Conservation (phyloP, 2,797 vertebrate genomes). For the Benthosema pterotum region DNA sequence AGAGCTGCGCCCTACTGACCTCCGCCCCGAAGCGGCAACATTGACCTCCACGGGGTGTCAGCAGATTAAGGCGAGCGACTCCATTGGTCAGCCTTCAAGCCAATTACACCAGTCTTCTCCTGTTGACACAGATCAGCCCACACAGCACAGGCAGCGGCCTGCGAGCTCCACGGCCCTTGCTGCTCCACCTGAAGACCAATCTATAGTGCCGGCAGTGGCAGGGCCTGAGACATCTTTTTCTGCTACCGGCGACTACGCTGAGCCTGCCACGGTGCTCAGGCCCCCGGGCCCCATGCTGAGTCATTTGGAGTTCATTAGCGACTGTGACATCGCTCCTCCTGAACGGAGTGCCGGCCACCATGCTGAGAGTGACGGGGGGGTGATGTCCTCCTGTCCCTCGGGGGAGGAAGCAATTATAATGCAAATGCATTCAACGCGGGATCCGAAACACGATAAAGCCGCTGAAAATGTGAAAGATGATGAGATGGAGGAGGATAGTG, state of each 20-base stretch:
- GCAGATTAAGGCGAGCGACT: constrained; percentile 34
- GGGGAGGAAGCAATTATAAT: constrained; percentile 39
- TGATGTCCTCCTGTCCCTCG: constrained; percentile 25
- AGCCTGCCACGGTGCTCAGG: constrained; percentile 43
- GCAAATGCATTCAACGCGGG: constrained; percentile 25
- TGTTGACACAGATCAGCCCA: constrained; percentile 22
- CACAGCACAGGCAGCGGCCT: constrained; percentile 7
- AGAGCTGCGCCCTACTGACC: constrained; percentile 26
- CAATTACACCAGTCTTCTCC: constrained; percentile 40
- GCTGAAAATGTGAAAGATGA: constrained; percentile 17
- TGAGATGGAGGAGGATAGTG: constrained; percentile 18
- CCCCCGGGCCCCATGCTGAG: constrained; percentile 75
- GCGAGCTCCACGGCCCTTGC: constrained; percentile 8
- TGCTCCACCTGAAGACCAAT: constrained; percentile 36
- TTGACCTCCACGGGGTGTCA: constrained; percentile 24
- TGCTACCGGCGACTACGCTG: constrained; percentile 1
- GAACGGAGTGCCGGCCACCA: constrained; percentile 41
- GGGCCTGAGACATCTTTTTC: constrained; percentile 41
- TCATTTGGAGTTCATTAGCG: constrained; percentile 73
- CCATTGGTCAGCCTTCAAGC: constrained; percentile 24
- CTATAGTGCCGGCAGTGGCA: constrained; percentile 37
- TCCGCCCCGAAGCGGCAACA: constrained; percentile 29
- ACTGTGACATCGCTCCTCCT: constrained; percentile 60
- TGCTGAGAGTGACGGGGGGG: constrained; percentile 28
- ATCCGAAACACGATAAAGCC: constrained; percentile 17